Evolutionary conservation across 2,888 invertebrate species (phyloP).

Genomic region (Dryococelus australis): DNA sequence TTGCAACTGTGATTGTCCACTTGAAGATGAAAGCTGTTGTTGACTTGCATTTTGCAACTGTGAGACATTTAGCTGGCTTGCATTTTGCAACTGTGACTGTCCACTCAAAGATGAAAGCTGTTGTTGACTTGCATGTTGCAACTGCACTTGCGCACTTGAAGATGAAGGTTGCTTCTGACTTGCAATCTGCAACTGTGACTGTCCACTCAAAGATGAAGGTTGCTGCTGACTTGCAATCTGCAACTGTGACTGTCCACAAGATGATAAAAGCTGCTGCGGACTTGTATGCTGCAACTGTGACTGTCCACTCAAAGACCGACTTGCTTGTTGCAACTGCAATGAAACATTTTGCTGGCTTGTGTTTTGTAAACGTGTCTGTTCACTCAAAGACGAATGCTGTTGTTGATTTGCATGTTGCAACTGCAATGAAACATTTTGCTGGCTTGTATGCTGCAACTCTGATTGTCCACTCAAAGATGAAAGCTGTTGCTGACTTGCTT

Average conservation of each 20-base stretch:
- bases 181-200: not conserved
- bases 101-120: no score
- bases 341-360: not conserved
- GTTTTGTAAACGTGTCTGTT: not conserved
- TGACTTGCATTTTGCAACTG: not conserved
- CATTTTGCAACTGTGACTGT: no score
- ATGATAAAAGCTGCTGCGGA: not conserved
- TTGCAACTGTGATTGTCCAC: not conserved
- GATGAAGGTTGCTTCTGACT: not conserved
- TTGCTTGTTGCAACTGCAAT: not conserved
- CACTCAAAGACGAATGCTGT: not conserved
- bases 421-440: not conserved
- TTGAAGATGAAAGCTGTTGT: not conserved
- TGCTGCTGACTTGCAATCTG: not conserved
- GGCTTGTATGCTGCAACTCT: not conserved
- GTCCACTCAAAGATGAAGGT: not conserved
- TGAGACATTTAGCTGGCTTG: no score
- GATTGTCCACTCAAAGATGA: not conserved
- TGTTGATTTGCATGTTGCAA: not conserved
- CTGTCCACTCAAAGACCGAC: not conserved
- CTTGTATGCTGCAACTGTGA: not conserved
- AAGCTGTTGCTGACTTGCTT: not conserved
- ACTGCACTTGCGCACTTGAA: not conserved
- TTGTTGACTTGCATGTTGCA: not conserved
- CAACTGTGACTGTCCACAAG: not conserved